A percentile compares a stretch with the other conserved stretches of the same genome.
Conservation (phyloP, 1,140 invertebrate genomes). For the Rhagoletis zephyria region DNA sequence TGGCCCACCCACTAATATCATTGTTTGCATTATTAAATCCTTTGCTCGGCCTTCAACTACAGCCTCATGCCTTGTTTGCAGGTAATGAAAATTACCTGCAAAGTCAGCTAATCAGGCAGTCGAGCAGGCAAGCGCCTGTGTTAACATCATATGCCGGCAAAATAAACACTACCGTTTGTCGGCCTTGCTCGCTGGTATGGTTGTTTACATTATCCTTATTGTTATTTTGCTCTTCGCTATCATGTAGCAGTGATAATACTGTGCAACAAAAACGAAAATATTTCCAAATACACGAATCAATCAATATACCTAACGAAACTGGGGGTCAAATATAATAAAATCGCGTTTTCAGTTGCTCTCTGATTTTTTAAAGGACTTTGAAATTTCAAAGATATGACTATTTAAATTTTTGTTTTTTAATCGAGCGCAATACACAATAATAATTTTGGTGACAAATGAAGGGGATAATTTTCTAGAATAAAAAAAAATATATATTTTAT, state of each 20-base stretch:
- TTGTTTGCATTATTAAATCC: neutral
- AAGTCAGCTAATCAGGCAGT: neutral
- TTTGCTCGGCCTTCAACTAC: neutral
- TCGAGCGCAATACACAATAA: no score
- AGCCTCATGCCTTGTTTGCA: neutral
- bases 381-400: no score
- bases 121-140: neutral
- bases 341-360: no score
- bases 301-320: no score
- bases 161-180: constrained; percentile 18
- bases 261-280: neutral
- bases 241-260: neutral
- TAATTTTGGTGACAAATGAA: no score
- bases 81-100: neutral
- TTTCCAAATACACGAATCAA: neutral
- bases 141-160: neutral
- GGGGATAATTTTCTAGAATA: no score
- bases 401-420: no score
- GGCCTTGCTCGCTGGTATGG: neutral
- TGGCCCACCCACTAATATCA: neutral
- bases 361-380: no score
- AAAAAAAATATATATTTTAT: no score
- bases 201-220: neutral
- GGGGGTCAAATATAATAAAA: no score
- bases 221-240: neutral